phyloP scores from a whole-genome alignment of 35 echinoderm and acorn worm genomes.

The Eucidaris tribuloides region DNA sequence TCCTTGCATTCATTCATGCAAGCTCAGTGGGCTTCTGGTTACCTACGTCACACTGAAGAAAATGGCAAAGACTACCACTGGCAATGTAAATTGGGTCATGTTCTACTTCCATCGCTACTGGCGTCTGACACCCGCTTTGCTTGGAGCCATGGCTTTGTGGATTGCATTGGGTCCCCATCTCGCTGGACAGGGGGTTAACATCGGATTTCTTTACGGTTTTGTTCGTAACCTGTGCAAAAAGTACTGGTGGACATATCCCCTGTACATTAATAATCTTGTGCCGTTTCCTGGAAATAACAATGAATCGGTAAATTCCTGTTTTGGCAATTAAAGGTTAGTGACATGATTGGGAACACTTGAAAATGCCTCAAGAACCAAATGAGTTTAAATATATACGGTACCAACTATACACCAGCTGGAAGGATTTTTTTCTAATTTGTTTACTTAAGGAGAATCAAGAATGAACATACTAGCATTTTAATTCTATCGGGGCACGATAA shows the following conservation, averaged over 20 bases:
- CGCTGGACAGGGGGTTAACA: background rate
- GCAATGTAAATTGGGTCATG: constrained; percentile 37
- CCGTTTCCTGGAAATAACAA: constrained; percentile 24
- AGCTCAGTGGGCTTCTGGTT: constrained; percentile 29
- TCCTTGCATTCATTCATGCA: no score
- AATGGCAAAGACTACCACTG: constrained; percentile 17
- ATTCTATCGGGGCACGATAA: no score
- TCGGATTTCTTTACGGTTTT: background rate
- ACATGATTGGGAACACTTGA: no score
- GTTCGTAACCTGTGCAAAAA: background rate
- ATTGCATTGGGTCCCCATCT: background rate
- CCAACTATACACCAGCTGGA: no score
- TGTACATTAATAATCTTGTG: constrained; percentile 41
- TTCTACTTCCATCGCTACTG: constrained; percentile 50
- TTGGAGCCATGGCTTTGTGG: constrained; percentile 2
- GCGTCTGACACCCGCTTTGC: constrained; percentile 41
- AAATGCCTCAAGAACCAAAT: no score
- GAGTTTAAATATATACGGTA: no score
- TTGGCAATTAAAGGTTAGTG: no score
- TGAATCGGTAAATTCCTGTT: constrained; percentile 21
- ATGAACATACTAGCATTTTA: no score
- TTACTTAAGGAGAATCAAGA: no score
- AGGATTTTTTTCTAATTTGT: no score
- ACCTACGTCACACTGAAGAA: constrained; percentile 22
- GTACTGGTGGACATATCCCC: constrained; percentile 30